These are phyloP conservation scores for Litocranius walleri DNA, from an alignment of 2,113 vertebrate genomes.

Conservation along the genomic window DNA sequence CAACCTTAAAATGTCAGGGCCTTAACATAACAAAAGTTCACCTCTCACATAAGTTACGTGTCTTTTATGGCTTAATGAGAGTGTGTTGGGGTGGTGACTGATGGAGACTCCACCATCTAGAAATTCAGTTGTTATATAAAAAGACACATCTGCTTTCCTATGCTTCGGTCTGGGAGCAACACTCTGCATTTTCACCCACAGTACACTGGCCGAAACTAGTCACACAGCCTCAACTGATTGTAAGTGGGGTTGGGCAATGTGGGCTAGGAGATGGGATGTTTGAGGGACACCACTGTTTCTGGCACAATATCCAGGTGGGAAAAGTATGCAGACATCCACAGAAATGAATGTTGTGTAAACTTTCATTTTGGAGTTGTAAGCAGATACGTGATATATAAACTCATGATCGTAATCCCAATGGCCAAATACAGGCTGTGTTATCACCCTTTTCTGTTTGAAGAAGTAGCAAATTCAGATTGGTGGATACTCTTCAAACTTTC, in stretches of 20 bases:
- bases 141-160: neutral
- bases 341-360: neutral
- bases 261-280: neutral
- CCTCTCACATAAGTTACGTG: neutral
- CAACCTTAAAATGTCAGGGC: neutral
- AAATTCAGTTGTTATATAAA: neutral
- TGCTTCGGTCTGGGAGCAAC: neutral
- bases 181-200: neutral
- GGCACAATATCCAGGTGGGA: neutral
- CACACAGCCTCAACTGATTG: neutral
- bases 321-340: neutral
- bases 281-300: neutral
- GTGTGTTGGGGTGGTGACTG: neutral
- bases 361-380: neutral
- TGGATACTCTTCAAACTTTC: neutral
- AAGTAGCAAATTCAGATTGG: neutral
- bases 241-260: neutral
- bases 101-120: neutral
- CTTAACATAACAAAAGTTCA: neutral
- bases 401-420: neutral
- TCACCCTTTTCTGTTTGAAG: neutral
- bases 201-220: neutral
- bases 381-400: neutral
- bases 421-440: neutral
- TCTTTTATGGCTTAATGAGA: neutral